These are phyloP conservation scores for Scyliorhinus canicula DNA, from an alignment of 2,797 vertebrate species.

Conservation along the genomic window DNA sequence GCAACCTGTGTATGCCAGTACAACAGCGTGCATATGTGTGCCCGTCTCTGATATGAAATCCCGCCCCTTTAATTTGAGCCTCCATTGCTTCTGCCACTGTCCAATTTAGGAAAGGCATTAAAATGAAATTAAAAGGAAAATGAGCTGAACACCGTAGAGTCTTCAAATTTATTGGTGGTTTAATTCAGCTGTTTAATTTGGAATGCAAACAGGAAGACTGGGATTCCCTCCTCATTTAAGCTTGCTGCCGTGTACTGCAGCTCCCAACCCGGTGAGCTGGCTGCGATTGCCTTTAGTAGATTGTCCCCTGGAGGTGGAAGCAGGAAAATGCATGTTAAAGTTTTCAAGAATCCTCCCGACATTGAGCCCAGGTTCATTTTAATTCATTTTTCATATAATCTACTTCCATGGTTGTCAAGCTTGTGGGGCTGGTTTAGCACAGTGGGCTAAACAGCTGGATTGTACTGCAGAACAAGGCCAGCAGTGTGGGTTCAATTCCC, in stretches of 20 bases:
- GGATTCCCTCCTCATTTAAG: background rate
- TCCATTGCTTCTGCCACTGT: background rate
- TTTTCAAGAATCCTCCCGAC: background rate
- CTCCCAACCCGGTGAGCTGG: background rate
- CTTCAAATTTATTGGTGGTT: background rate
- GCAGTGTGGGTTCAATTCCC: too few species aligned
- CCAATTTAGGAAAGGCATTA: background rate
- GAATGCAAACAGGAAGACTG: background rate
- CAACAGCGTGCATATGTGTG: too few species aligned
- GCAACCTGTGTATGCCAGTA: background rate
- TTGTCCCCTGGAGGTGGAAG: background rate
- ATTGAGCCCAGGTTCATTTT: background rate
- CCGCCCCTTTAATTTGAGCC: background rate
- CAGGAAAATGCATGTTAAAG: background rate
- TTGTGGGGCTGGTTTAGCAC: too few species aligned
- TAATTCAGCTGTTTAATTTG: slow-evolving; percentile 14
- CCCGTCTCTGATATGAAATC: background rate
- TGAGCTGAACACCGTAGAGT: background rate
- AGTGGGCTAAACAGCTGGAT: too few species aligned
- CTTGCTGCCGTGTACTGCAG: background rate
- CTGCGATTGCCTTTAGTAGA: background rate
- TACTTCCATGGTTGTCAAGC: too few species aligned
- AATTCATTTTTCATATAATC: background rate
- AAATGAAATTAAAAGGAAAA: background rate
- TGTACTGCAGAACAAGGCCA: too few species aligned